Evolutionary conservation across 2,797 vertebrate species (phyloP).

Genomic region (Phrynocephalus vlangalii): DNA sequence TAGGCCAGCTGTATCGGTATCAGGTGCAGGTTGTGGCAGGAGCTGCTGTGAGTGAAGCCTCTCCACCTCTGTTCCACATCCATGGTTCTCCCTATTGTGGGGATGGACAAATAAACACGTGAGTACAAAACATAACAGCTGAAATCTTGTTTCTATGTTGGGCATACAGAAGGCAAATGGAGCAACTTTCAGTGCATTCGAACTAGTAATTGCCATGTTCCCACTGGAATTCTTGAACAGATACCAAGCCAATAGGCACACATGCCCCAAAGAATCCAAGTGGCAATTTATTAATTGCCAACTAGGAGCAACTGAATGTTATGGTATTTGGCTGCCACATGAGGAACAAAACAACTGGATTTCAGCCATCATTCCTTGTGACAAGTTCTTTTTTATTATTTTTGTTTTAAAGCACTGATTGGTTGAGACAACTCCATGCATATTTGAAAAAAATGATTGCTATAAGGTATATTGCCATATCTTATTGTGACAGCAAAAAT

Average conservation of each 20-base stretch:
- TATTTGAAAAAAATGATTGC: background rate
- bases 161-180: too few relatives aligned
- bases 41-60: constrained; percentile 82
- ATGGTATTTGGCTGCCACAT: too few relatives aligned
- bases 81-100: constrained; percentile 90
- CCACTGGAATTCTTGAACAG: background rate
- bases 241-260: too few relatives aligned
- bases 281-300: too few relatives aligned
- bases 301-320: too few relatives aligned
- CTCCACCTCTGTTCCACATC: constrained; percentile 84
- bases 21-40: constrained; percentile 85
- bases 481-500: background rate
- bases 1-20: constrained; percentile 86
- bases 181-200: too few relatives aligned
- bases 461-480: background rate
- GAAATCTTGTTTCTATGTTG: too few relatives aligned
- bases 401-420: background rate
- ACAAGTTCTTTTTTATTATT: too few relatives aligned
- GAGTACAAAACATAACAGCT: constrained; percentile 58
- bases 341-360: too few relatives aligned
- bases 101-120: constrained; percentile 87
- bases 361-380: too few relatives aligned
- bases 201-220: too few relatives aligned
- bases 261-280: too few relatives aligned
- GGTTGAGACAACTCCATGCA: background rate